Evolutionary conservation across 2,797 vertebrate genomes (phyloP), one percentile per base, ranked within the genome.

Genomic region (Chelonia mydas): DNA sequence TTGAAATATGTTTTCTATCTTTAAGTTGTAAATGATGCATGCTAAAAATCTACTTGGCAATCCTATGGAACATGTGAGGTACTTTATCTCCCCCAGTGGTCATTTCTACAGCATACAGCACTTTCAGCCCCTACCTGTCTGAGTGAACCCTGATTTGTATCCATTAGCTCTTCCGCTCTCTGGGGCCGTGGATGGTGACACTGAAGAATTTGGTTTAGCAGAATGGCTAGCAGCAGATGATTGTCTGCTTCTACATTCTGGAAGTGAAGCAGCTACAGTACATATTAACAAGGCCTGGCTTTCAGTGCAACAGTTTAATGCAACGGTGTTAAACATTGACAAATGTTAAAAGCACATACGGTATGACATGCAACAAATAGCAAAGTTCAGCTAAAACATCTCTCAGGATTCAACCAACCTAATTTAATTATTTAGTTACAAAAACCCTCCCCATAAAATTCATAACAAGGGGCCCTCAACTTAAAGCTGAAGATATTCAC

Each of bases 201-300:
- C 98, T 21, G 99, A 98, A 87, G 99, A 98, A 97, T 98, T 98
- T 87, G 99, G 99, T 96, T 99, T 99, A 97, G 98, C 98, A 93
- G 99, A 97, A 59, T 98, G 98, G 80, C 98, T 98, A 81, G 97
- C 97, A 98, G 98, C 98, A 97, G 99, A 98, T 95, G 99, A 98
- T 97, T 99, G 99, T 88, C 99, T 99, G 91, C 98, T 99, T 98
- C 99, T 99, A 98, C 99, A 99, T 96, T 99, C 99, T 99, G 98
- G 90, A 97, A 98, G 97, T 10, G 89, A 98, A 97, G 97, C 95
- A 97, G 97, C 95, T 93, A 96, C 81, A 97, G 91, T 97, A 96
- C 90, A 96, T 78, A 96, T 98, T 96, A 97, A 97, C 92, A 81
- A 81, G 55, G 95, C 93, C 94, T 93, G 87, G 84, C 87, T 96